A percentile compares a stretch with the other conserved stretches of the same genome.
Conservation (phyloP, 2,888 invertebrate species). For the Stenchaetothrips biformis region DNA sequence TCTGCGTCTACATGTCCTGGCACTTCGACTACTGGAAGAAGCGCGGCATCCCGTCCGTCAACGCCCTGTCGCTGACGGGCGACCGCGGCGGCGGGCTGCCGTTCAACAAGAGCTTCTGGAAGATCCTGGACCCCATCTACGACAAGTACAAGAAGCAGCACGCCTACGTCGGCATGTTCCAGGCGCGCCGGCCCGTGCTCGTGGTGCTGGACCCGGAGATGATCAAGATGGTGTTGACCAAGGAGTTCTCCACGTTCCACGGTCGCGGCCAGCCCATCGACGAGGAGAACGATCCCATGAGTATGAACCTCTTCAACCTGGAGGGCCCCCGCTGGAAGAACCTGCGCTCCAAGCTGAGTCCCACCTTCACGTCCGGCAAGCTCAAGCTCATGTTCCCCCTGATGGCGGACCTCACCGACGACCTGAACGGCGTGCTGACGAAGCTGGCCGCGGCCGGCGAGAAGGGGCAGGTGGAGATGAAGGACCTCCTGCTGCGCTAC, state of each 20-base stretch:
- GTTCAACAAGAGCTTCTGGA: background rate
- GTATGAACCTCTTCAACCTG: constrained; percentile 45
- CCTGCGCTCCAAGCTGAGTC: constrained; percentile 49
- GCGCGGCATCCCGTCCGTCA: background rate
- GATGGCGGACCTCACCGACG: constrained; percentile 45
- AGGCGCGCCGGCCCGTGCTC: constrained; percentile 48
- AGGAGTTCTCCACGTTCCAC: constrained; percentile 49
- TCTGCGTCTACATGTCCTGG: background rate
- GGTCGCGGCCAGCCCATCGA: constrained; percentile 45
- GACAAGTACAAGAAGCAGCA: background rate
- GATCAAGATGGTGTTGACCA: constrained; percentile 47
- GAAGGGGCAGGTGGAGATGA: constrained; percentile 27
- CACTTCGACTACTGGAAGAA: constrained; percentile 7
- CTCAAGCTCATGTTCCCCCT: constrained; percentile 51
- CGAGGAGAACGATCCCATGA: constrained; percentile 41
- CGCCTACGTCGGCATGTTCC: constrained; percentile 47
- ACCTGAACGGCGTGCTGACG: constrained; percentile 31
- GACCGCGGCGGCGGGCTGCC: constrained; percentile 15
- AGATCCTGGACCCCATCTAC: background rate
- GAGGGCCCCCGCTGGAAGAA: constrained; percentile 52
- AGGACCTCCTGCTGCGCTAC: constrained; percentile 45
- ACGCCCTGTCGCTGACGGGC: background rate
- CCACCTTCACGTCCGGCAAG: constrained; percentile 53
- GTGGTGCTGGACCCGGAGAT: constrained; percentile 48
- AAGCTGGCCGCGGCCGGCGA: constrained; percentile 15